A percentile compares a stretch with the other conserved stretches of the same genome.
These are phyloP conservation scores for Phasia obesa DNA, from an alignment of 2,888 invertebrate genomes.

Conservation along the genomic window DNA sequence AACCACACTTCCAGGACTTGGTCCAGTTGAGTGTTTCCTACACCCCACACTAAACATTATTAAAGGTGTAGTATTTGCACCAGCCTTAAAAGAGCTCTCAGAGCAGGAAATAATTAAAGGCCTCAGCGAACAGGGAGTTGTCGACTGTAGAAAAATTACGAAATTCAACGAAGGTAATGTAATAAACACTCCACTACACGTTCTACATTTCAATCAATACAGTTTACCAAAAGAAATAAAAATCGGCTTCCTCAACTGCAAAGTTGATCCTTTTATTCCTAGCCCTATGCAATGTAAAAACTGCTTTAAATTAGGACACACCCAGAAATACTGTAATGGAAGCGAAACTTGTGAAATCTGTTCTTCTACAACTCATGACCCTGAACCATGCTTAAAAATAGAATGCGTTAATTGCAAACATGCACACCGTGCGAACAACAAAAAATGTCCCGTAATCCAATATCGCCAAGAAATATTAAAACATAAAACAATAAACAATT, in stretches of 20 bases:
- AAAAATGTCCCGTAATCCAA: not conserved
- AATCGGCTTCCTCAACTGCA: not conserved
- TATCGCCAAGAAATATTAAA: not conserved
- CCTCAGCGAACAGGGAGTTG: not conserved
- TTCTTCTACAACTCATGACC: not conserved
- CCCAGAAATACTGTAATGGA: not conserved
- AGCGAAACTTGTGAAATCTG: not conserved
- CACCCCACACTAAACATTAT: slow-evolving; percentile 4
- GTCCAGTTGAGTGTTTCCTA: not conserved
- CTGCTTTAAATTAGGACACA: not conserved
- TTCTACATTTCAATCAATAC: not conserved
- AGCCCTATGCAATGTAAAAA: not conserved
- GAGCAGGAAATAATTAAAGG: not conserved
- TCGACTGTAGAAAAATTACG: not conserved
- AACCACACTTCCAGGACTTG: not conserved
- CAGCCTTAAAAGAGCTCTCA: not conserved
- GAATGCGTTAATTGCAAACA: not conserved
- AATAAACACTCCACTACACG: too few species aligned
- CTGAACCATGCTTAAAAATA: not conserved
- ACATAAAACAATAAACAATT: not conserved
- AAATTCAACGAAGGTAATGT: not conserved
- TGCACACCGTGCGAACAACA: not conserved
- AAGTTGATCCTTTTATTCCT: slow-evolving; percentile 4
- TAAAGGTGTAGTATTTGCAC: slow-evolving; percentile 5
- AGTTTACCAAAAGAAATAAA: not conserved